These are phyloP conservation scores for Notolabrus celidotus DNA, from an alignment of 2,797 vertebrate species.

Conservation along the genomic window DNA sequence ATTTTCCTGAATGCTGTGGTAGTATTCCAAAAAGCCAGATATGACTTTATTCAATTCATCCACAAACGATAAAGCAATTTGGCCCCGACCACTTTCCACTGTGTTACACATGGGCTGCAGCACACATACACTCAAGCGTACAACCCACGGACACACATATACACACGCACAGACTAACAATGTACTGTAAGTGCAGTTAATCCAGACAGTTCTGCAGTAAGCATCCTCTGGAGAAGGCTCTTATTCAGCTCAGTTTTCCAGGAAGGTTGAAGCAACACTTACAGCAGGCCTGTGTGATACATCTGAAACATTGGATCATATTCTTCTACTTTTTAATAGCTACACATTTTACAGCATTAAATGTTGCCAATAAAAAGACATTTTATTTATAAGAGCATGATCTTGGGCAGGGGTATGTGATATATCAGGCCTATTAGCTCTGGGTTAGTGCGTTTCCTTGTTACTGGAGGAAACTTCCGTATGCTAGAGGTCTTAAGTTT, in stretches of 20 bases:
- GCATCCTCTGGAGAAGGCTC: slow-evolving; percentile 79
- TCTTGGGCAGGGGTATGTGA: slow-evolving; percentile 17
- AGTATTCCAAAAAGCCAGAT: slow-evolving; percentile 84
- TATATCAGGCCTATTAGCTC: neutral
- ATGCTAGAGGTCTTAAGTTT: neutral
- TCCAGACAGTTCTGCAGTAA: slow-evolving; percentile 74
- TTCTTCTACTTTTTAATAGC: slow-evolving; percentile 53
- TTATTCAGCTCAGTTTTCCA: slow-evolving; percentile 72
- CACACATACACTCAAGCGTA: slow-evolving; percentile 26
- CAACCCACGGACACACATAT: neutral
- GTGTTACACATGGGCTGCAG: slow-evolving; percentile 58
- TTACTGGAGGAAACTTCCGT: neutral
- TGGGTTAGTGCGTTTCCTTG: slow-evolving; percentile 1
- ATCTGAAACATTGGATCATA: slow-evolving; percentile 63
- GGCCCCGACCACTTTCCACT: slow-evolving; percentile 78
- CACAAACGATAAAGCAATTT: slow-evolving; percentile 84
- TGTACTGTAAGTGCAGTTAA: slow-evolving; percentile 79
- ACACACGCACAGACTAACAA: slow-evolving; percentile 33
- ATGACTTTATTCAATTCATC: slow-evolving; percentile 84
- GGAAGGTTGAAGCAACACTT: slow-evolving; percentile 75
- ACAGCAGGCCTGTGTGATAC: slow-evolving; percentile 41
- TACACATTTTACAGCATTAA: slow-evolving; percentile 43
- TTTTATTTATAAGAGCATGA: slow-evolving; percentile 56
- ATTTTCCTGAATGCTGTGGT: slow-evolving; percentile 81
- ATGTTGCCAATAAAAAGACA: slow-evolving; percentile 56